Conservation (phyloP, 2,888 invertebrate genomes). For the Aleiodes alternator region DNA sequence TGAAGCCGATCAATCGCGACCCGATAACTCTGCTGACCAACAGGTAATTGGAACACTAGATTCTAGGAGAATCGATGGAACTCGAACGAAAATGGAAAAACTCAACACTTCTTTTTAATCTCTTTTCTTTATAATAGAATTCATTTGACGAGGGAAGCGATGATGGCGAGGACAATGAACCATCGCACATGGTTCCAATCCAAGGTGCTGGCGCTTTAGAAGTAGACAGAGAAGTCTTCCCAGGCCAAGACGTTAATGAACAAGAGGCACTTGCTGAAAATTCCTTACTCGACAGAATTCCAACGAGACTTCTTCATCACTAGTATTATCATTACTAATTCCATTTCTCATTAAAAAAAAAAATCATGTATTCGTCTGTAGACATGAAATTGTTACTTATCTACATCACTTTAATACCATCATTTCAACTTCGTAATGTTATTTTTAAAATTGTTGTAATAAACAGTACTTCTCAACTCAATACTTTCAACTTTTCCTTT, state of each 20-base stretch:
- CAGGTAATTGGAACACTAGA: slow-evolving; percentile 58
- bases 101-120: not conserved
- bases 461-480: slow-evolving; percentile 2
- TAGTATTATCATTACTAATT: slow-evolving; percentile 11
- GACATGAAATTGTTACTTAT: slow-evolving; percentile 13
- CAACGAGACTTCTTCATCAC: slow-evolving; percentile 59
- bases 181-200: slow-evolving; percentile 52
- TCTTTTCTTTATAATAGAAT: slow-evolving; percentile 38
- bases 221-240: slow-evolving; percentile 52
- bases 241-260: slow-evolving; percentile 57
- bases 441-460: slow-evolving; percentile 28
- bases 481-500: not conserved
- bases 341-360: not conserved
- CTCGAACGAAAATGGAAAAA: not conserved
- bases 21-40: slow-evolving; percentile 67
- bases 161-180: slow-evolving; percentile 56
- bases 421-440: slow-evolving; percentile 39
- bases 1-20: slow-evolving; percentile 87
- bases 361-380: not conserved
- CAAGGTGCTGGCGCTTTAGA: slow-evolving; percentile 55
- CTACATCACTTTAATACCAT: slow-evolving; percentile 26
- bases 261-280: slow-evolving; percentile 58
- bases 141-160: slow-evolving; percentile 50
- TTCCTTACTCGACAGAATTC: slow-evolving; percentile 59
- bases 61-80: not conserved